Percentiles rank a stretch among this genome's conserved stretches.
phyloP scores from a whole-genome alignment of 2,888 invertebrate genomes.

The Tipula helvola region DNA sequence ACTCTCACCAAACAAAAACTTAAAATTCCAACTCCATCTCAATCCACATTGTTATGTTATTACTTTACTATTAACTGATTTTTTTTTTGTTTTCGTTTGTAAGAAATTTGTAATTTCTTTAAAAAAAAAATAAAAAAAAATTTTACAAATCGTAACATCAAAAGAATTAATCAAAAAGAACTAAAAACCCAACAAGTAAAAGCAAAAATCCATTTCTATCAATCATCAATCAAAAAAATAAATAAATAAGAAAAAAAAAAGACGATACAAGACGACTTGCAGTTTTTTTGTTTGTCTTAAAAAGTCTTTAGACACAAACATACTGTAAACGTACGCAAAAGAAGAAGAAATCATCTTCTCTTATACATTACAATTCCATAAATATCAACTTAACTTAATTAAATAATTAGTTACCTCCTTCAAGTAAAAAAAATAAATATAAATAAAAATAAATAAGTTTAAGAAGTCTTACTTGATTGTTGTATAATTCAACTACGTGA shows the following conservation, averaged over 20 bases:
- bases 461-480: not conserved
- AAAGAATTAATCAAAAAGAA: conserved; percentile 4
- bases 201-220: not conserved
- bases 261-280: not conserved
- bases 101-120: not conserved
- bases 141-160: conserved; percentile 4
- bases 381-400: not conserved
- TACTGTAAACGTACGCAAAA: not conserved
- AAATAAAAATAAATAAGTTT: not conserved
- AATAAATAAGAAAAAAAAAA: not conserved
- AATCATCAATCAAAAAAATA: not conserved
- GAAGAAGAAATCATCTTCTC: not conserved
- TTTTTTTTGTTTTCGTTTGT: not conserved
- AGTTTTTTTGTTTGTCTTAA: not conserved
- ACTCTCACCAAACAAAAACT: not conserved
- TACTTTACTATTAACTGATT: not conserved
- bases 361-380: not conserved
- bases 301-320: not conserved
- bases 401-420: conserved; percentile 4
- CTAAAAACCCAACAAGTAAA: not conserved
- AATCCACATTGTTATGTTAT: not conserved
- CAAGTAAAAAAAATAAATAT: not conserved
- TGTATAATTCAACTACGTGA: conserved; percentile 7
- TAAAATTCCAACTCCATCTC: not conserved
- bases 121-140: not conserved